Evolutionary conservation across 2,113 vertebrate species (phyloP), one percentile per base, ranked within the genome.

Genomic region (Dermatemys mawii): DNA sequence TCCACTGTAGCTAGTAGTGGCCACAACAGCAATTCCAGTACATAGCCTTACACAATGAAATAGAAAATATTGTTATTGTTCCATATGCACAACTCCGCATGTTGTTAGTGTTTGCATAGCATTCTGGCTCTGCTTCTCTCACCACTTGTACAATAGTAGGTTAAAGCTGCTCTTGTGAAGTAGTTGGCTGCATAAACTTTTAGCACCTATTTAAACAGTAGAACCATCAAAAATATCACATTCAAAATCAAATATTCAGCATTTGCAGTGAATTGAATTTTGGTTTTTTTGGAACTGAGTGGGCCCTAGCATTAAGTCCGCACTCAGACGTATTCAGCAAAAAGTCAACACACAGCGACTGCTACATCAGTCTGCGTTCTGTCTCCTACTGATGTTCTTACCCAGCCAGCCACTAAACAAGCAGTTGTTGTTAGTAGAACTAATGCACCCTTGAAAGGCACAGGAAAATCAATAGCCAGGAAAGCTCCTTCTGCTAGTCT

Each of bases 401-500:
- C 63, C 84, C 84, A 93, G 32, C 27, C 88, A 94, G 88, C 76
- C 51, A 41, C 88, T 91, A 91, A 96, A 85, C 24, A 88, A 94
- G 96, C 91, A 95, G 49, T 46, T 93, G 79, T 86, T 95, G 90
- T 95, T 97, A 96, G 53, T 63, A 91, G 94, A 96, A 93, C 95
- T 97, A 95, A 97, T 96, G 95, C 97, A 95, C 91, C 57, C 50
- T 89, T 35, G 35, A 97, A 92, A 89, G 46, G 91, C 78, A 89
- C 44, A 92, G 90, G 89, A 95, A 97, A 97, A 98, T 97, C 96
- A 96, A 97, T 91, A 97, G 90, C 87, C 87, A 94, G 90, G 96
- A 95, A 53, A 95, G 84, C 81, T 96, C 86, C 91, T 87, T 94
- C 82, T 95, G 78, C 78, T 92, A 44, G 3, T 88, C 78, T 86